These are phyloP conservation scores for Sarcophaga caerulescens DNA, from an alignment of 2,888 invertebrate species.

Conservation along the genomic window DNA sequence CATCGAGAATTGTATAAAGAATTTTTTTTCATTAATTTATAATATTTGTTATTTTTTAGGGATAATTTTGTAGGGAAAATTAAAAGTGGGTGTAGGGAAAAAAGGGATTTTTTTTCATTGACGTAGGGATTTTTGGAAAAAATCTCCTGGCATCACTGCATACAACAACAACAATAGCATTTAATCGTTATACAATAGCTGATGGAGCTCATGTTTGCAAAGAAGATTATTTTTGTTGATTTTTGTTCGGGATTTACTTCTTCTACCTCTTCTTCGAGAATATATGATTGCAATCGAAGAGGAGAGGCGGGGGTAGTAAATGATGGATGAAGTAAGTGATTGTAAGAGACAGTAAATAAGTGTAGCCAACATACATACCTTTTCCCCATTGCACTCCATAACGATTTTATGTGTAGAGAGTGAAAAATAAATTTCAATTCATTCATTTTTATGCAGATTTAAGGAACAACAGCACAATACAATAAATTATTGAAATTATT, in stretches of 20 bases:
- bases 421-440: no score
- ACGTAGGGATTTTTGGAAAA: no score
- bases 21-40: no score
- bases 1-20: no score
- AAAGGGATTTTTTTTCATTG: no score
- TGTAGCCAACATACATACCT: background rate
- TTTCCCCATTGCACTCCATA: background rate
- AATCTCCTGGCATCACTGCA: no score
- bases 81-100: no score
- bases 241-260: background rate
- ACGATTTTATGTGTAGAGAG: no score
- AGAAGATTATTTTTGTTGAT: constrained; percentile 1
- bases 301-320: no score
- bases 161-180: background rate
- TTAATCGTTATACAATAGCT: constrained; percentile 9
- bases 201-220: constrained; percentile 1
- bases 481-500: background rate
- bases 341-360: background rate
- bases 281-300: background rate
- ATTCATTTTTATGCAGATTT: background rate
- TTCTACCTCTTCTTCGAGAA: background rate
- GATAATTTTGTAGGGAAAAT: no score
- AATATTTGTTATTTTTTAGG: no score
- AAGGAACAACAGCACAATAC: background rate
- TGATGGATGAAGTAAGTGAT: background rate